Evolutionary conservation across 2,113 vertebrate species (phyloP).

Genomic region (Neodon shergylaensis): DNA sequence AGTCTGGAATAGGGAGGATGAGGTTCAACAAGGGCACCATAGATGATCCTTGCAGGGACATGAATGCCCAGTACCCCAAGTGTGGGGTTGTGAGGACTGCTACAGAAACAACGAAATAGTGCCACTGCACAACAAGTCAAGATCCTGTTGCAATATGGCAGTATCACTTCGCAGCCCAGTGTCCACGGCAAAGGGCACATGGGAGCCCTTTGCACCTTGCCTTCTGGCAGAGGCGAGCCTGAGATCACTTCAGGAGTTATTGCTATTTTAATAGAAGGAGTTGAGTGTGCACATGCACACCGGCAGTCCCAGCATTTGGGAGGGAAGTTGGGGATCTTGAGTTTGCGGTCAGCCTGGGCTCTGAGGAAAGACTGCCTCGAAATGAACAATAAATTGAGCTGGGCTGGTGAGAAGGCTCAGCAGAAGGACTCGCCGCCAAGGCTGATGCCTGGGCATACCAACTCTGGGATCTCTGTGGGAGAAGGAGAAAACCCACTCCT

Average conservation of each 20-base stretch:
- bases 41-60: too few species aligned
- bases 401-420: not conserved
- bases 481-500: not conserved
- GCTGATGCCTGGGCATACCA: too few species aligned
- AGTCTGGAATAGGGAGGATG: not conserved
- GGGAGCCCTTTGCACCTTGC: not conserved
- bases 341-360: not conserved
- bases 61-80: not conserved
- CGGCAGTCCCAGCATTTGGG: not conserved
- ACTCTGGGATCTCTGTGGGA: not conserved
- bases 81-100: not conserved
- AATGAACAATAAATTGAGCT: not conserved
- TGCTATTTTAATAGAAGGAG: too few species aligned
- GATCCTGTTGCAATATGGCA: too few species aligned
- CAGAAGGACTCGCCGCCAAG: not conserved
- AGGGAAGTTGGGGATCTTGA: not conserved
- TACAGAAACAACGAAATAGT: too few species aligned
- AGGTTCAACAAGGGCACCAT: rapidly evolving
- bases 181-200: not conserved
- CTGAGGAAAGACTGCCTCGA: not conserved
- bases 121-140: not conserved
- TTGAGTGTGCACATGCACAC: not conserved
- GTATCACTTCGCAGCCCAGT: not conserved
- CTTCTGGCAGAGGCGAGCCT: not conserved
- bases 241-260: not conserved